Conservation (phyloP, 2,113 vertebrate species). For the Rhabdornis inornatus region DNA sequence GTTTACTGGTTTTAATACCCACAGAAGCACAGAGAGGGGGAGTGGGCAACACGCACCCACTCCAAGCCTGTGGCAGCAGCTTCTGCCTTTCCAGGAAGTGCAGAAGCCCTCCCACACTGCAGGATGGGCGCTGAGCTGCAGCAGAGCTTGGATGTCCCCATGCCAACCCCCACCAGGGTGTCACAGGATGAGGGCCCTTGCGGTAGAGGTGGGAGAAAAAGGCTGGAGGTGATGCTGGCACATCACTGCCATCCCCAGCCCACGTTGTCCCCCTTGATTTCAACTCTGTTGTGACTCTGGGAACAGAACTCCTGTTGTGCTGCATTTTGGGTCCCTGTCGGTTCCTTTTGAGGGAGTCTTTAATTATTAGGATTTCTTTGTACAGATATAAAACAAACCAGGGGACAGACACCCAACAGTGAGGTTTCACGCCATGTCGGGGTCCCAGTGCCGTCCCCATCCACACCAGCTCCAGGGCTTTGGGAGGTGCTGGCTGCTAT, state of each 20-base stretch:
- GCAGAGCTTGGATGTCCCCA: neutral
- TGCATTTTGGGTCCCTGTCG: rapidly evolving
- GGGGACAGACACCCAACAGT: neutral
- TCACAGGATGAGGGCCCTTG: neutral
- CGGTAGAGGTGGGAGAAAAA: neutral
- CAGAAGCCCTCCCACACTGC: neutral
- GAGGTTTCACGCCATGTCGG: neutral
- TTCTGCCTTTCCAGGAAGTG: neutral
- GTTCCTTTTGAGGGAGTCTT: neutral
- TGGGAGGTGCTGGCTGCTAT: neutral
- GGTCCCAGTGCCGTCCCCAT: neutral
- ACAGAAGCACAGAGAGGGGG: neutral
- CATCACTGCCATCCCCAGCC: rapidly evolving
- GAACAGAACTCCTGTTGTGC: neutral
- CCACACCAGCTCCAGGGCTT: rapidly evolving
- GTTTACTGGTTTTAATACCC: neutral
- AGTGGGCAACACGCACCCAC: rapidly evolving
- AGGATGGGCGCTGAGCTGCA: neutral
- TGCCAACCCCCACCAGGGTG: neutral
- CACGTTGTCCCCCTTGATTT: rapidly evolving
- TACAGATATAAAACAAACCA: constrained; percentile 9
- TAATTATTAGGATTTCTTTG: constrained; percentile 2
- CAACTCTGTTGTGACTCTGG: neutral
- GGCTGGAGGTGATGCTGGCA: neutral
- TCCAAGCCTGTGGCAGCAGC: rapidly evolving